Evolutionary conservation across 2,888 invertebrate genomes (phyloP).

Genomic region (Drosophila leonis): DNA sequence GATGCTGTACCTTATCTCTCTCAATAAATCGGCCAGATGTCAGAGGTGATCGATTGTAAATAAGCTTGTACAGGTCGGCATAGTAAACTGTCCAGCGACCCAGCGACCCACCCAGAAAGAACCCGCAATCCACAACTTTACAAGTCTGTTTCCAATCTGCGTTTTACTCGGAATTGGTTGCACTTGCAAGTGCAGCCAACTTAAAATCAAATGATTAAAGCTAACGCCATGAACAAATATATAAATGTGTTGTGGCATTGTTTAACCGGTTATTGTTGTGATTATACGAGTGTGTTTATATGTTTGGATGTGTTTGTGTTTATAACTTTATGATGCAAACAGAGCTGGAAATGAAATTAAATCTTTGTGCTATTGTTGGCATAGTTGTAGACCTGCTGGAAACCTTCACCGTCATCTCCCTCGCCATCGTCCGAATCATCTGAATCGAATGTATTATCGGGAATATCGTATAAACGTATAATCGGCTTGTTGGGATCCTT

Average conservation of each 20-base stretch:
- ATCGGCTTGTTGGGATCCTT: constrained; percentile 99
- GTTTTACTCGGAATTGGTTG: constrained; percentile 62
- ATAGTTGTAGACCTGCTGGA: constrained; percentile 84
- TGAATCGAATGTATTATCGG: constrained; percentile 99
- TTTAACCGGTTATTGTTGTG: constrained; percentile 56
- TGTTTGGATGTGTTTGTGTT: constrained; percentile 20
- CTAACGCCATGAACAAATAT: constrained; percentile 27
- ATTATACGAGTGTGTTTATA: constrained; percentile 39
- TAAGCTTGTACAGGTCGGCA: not conserved
- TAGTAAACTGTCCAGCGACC: not conserved
- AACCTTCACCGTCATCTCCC: constrained; percentile 81
- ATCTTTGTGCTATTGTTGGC: constrained; percentile 73
- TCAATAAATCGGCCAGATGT: constrained; percentile 29
- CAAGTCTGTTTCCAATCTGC: constrained; percentile 41
- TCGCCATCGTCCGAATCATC: constrained; percentile 87
- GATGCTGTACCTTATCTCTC: constrained; percentile 29
- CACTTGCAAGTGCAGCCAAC: constrained; percentile 43
- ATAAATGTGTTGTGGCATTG: constrained; percentile 44
- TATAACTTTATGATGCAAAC: constrained; percentile 33
- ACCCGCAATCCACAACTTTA: constrained; percentile 4
- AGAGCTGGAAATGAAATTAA: constrained; percentile 49
- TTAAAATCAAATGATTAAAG: constrained; percentile 58
- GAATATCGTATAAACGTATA: constrained; percentile 98
- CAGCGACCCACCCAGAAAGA: constrained; percentile 3
- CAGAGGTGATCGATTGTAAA: constrained; percentile 40